Evolutionary conservation across 2,113 vertebrate genomes (phyloP).

Genomic region (Montifringilla adamsi): DNA sequence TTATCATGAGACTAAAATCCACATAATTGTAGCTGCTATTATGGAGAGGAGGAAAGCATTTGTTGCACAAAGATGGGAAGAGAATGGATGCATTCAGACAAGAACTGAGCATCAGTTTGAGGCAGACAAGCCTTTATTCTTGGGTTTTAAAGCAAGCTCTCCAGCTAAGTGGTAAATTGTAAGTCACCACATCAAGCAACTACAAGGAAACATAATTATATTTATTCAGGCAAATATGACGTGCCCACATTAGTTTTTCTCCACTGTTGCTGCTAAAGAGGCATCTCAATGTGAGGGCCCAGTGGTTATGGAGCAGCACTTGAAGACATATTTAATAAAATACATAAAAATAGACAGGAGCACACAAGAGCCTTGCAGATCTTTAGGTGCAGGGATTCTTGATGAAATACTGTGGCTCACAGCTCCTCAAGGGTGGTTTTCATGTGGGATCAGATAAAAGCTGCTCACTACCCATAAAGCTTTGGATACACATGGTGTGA

Average conservation of each 20-base stretch:
- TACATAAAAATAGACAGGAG: neutral
- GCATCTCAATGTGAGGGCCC: neutral
- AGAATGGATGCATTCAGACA: neutral
- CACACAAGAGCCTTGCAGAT: neutral
- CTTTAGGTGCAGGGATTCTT: neutral
- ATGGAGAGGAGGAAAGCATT: neutral
- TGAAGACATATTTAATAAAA: neutral
- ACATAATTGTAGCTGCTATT: neutral
- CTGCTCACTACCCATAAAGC: neutral
- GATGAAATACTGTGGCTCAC: neutral
- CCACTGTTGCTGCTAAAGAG: neutral
- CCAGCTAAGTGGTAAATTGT: neutral
- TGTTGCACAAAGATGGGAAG: neutral
- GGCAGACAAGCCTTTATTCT: neutral
- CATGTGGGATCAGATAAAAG: neutral
- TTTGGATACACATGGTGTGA: rapidly evolving
- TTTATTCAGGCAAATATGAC: neutral
- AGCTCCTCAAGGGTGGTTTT: neutral
- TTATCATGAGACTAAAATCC: neutral
- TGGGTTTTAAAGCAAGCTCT: neutral
- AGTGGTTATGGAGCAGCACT: neutral
- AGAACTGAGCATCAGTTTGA: neutral
- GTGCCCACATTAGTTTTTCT: neutral
- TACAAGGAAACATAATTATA: neutral
- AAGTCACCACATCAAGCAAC: neutral